Conservation (phyloP, 2,113 vertebrate species). For the Desmodus rotundus region DNA sequence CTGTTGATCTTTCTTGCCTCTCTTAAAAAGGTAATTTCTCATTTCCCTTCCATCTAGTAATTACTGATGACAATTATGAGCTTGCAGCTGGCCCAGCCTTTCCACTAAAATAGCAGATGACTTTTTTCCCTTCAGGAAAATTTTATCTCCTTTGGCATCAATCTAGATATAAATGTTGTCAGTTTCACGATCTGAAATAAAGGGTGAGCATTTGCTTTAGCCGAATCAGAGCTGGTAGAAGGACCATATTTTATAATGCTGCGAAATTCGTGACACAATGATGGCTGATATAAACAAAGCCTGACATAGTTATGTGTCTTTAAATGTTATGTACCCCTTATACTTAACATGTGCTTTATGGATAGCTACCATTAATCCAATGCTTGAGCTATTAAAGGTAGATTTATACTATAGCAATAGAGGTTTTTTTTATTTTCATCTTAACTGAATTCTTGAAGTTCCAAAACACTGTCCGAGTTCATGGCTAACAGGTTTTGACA, state of each 20-base stretch:
- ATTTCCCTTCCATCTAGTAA: slow-evolving; percentile 21
- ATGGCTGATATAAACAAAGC: not conserved
- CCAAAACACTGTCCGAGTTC: not conserved
- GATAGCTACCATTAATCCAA: not conserved
- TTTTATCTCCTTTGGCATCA: slow-evolving; percentile 27
- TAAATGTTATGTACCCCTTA: not conserved
- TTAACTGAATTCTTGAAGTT: slow-evolving; percentile 1
- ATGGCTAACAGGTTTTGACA: not conserved
- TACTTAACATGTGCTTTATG: not conserved
- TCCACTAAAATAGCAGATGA: not conserved
- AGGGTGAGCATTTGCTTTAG: not conserved
- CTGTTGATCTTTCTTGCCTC: not conserved
- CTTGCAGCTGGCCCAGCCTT: not conserved
- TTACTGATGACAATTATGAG: slow-evolving; percentile 16
- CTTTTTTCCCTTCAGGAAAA: not conserved
- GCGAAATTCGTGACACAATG: not conserved
- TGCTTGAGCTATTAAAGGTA: not conserved
- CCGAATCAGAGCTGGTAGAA: not conserved
- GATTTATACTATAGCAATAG: not conserved
- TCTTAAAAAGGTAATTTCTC: not conserved
- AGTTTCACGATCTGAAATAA: slow-evolving; percentile 54
- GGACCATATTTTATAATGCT: not conserved
- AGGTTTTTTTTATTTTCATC: not conserved
- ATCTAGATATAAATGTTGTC: slow-evolving; percentile 24
- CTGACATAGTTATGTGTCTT: not conserved